phyloP scores from a whole-genome alignment of 2,797 vertebrate genomes.

The Circus cinereus region DNA sequence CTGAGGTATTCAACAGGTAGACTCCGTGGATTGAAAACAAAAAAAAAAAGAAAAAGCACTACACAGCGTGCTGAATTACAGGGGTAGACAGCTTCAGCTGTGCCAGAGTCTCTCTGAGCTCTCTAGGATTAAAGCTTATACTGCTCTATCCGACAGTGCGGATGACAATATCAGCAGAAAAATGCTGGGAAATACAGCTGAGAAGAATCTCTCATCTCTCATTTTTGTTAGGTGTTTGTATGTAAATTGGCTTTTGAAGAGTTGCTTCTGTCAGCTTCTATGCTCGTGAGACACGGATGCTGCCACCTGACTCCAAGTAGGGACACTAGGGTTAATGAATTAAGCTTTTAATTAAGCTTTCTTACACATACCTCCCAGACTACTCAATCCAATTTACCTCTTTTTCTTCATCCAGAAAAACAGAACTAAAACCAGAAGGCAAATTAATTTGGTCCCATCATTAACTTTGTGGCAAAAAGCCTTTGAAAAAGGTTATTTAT shows the following conservation, averaged over 20 bases:
- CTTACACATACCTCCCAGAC: neutral
- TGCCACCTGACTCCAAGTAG: neutral
- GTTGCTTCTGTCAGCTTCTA: neutral
- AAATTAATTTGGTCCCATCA: neutral
- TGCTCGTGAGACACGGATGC: rapidly evolving
- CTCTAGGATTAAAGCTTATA: neutral
- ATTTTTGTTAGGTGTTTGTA: neutral
- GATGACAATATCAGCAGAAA: neutral
- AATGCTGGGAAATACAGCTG: neutral
- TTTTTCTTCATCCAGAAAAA: neutral
- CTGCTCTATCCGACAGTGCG: rapidly evolving
- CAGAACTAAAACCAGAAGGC: neutral
- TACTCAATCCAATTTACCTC: neutral
- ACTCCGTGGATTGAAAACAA: neutral
- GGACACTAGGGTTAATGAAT: neutral
- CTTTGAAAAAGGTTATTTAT: neutral
- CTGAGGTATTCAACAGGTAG: neutral
- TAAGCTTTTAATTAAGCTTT: constrained; percentile 8
- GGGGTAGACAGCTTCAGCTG: neutral
- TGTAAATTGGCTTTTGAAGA: neutral
- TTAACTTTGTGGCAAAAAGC: neutral
- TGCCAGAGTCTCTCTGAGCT: neutral
- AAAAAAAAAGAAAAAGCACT: neutral
- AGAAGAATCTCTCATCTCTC: neutral
- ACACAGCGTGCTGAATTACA: neutral